Evolutionary conservation across 2,888 invertebrate species (phyloP), one percentile per base, ranked within the genome.

Genomic region (Lasius fuliginosus): DNA sequence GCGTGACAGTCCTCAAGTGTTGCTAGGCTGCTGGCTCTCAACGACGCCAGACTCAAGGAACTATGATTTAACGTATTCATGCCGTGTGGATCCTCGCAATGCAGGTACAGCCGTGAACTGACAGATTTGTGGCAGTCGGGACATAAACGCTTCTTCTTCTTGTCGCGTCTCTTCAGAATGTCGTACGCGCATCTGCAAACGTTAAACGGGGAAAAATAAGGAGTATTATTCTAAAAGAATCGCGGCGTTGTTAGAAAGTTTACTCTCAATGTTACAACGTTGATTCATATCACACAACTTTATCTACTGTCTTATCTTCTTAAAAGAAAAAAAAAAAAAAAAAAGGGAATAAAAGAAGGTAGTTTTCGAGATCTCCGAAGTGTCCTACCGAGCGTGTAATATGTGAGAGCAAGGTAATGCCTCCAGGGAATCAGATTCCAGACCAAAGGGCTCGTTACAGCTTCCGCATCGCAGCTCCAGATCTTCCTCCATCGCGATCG

Each of bases 361-460:
- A 33, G 5, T 73, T 18, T 18, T 33, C 8, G 30, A 53, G 56
- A 49, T 71, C 46, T 64, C n/a, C 79, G 53, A 84, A 58, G 49
- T 18, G 27, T 49, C 84, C 88, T 94, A 98, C 98, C 97, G 97
- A 64, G 98, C 97, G 93, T 98, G 98, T 69, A 98, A 96, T 89
- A 98, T 98, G 94, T 98, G 98, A 3, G 98, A 97, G 95, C 98
- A 98, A 3, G 98, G 98, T 89, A 98, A 95, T 23, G 98, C 97
- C 90, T 98, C 98, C 64, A 98, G 95, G 23, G 96, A 96, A 91
- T 97, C 97, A 0, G 97, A 96, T 89, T 97, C 97, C 83, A 96
- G 95, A 2, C 97, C 97, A 87, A 98, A 97, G 1, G 97, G 96
- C 88, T 97, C 97, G 83, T 98, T 97, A 93, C 98, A 98, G 6